Conservation (phyloP, 2,113 vertebrate species). For the Ceratotherium simum region DNA sequence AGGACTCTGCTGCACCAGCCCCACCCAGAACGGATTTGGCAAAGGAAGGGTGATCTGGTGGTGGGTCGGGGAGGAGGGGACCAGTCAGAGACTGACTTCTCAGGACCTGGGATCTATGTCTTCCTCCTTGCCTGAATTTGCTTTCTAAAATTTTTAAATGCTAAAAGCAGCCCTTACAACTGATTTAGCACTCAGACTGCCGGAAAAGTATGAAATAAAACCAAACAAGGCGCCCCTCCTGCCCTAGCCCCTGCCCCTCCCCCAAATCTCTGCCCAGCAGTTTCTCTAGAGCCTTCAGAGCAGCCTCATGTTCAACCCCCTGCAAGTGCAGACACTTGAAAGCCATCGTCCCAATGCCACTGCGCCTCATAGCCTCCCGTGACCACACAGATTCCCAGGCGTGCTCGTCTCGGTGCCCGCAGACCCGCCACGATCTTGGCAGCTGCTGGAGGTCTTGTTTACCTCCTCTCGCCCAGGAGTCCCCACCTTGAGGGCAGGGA, state of each 20-base stretch:
- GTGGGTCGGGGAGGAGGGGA: no score
- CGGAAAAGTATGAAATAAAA: not conserved
- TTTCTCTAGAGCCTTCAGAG: not conserved
- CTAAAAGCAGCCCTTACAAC: not conserved
- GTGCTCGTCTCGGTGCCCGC: rapidly evolving
- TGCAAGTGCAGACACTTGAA: rapidly evolving
- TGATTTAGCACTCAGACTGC: rapidly evolving
- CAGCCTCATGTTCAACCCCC: rapidly evolving
- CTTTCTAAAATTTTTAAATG: no score
- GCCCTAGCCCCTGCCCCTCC: rapidly evolving
- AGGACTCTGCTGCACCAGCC: not conserved
- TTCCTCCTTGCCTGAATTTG: not conserved
- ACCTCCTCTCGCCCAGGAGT: not conserved
- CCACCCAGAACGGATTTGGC: rapidly evolving
- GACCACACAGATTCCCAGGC: not conserved
- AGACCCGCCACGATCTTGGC: rapidly evolving
- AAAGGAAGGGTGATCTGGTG: not conserved
- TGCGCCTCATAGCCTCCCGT: rapidly evolving
- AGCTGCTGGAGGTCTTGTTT: not conserved
- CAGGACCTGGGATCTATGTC: not conserved
- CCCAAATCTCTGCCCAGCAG: rapidly evolving
- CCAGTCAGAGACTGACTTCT: not conserved
- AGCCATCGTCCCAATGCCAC: no score
- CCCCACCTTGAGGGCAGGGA: not conserved
- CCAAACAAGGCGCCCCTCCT: rapidly evolving